Base-by-base conservation (phyloP, 1,140 invertebrate genomes). In the Heliothis subflexa region DNA sequence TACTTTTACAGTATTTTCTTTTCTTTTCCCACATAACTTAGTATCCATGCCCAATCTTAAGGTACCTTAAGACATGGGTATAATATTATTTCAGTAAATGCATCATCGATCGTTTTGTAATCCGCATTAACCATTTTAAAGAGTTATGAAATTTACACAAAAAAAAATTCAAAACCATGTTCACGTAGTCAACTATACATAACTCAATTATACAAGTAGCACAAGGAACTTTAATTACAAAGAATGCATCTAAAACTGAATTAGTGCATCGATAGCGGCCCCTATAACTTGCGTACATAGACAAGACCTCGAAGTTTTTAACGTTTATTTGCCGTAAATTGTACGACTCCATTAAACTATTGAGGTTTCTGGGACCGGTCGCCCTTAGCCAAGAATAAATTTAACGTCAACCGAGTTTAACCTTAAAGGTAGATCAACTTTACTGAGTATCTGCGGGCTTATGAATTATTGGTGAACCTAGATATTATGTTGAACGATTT, bases 311-410 rank as follows among this genome's bases (percentile, higher is more conserved):
- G 40, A 45, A 28, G 40, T 25, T 59, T 49, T 59, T 61, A 74
- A 74, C 12, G 47, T 61, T 25, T 25, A 25, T 25, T 49, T 74
- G 40, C 71, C 11, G 54, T 61, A 49, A 40, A 59, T 28, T 74
- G 33, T 59, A 61, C 40, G 55, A 49, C 33, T 25, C 13, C 47
- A 70, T 70, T 70, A 21, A 33, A 4, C 7, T 76, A 82, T 82
- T 62, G 50, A 82, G 81, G 83, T 84, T 78, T 82, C 68, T 84
- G 54, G 66, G 70, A 82, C 83, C 40, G 81, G 83, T 77, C 73
- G 77, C 73, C 83, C 81, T 84, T 84, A 82, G 70, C 57, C 71
- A 59, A 4, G 55, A 45, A 47, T 73, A 47, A 40, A 59, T 55
- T 73, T 54, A 45, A 18, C 21, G 21, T 10, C 55, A 50, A 74